These are phyloP conservation scores for Ernsta delagoae DNA, from an alignment of 2,888 invertebrate genomes.

Conservation along the genomic window DNA sequence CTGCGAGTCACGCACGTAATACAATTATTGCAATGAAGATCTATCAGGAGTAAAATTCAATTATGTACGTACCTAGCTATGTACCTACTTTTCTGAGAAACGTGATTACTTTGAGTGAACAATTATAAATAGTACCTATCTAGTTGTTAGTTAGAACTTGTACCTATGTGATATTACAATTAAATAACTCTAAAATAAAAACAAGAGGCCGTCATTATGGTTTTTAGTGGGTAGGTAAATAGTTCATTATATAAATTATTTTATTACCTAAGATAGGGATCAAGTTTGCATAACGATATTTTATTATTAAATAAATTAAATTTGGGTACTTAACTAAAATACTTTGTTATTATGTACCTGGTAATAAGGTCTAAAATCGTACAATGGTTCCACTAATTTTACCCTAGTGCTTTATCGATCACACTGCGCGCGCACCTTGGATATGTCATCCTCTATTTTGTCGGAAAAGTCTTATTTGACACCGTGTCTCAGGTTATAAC, in stretches of 20 bases:
- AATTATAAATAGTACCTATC: not conserved
- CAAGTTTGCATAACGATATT: too few species aligned
- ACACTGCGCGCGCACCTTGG: conserved; percentile 70
- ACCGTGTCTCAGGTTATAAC: conserved; percentile 54
- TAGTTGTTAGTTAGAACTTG: not conserved
- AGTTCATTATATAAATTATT: too few species aligned
- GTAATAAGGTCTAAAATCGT: conserved; percentile 19
- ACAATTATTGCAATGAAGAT: not conserved
- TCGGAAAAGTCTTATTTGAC: conserved; percentile 60
- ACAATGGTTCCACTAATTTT: conserved; percentile 35
- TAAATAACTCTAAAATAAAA: too few species aligned
- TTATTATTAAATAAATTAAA: too few species aligned
- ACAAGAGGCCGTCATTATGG: too few species aligned
- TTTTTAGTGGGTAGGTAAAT: too few species aligned
- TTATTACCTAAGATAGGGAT: too few species aligned
- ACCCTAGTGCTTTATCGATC: conserved; percentile 57
- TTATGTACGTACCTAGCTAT: not conserved
- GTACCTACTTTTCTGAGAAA: not conserved
- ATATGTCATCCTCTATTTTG: conserved; percentile 53
- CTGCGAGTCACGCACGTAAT: not conserved
- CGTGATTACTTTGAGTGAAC: not conserved
- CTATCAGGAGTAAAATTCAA: not conserved
- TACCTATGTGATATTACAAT: too few species aligned
- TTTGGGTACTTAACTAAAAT: too few species aligned
- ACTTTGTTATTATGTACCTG: not conserved